phyloP scores from a whole-genome alignment of 2,797 vertebrate species.

The Channa striata region DNA sequence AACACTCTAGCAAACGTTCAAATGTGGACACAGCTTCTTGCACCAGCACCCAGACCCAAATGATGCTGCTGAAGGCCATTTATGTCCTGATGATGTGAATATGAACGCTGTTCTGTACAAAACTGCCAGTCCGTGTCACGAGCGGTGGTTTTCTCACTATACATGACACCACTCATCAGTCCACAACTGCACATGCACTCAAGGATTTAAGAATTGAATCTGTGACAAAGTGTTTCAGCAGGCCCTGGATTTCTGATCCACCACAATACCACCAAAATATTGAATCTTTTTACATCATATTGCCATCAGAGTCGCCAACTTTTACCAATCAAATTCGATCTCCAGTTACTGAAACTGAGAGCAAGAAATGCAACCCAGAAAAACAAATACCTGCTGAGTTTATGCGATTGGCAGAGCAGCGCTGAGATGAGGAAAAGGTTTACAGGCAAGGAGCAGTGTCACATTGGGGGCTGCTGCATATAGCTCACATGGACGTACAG shows the following conservation, averaged over 20 bases:
- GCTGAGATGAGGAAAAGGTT: slow-evolving; percentile 63
- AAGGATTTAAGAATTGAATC: background rate
- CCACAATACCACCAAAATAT: background rate
- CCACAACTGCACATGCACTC: too few species aligned
- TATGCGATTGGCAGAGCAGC: slow-evolving; percentile 14
- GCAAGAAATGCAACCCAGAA: slow-evolving; percentile 12
- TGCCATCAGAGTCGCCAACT: background rate
- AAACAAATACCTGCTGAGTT: slow-evolving; percentile 22
- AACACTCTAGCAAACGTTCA: too few species aligned
- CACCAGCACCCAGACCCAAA: too few species aligned
- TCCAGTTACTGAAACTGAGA: slow-evolving; percentile 1
- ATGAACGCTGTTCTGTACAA: too few species aligned
- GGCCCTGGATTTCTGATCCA: background rate
- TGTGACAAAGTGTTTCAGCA: background rate
- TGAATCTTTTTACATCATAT: background rate
- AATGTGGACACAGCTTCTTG: too few species aligned
- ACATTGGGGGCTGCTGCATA: slow-evolving; percentile 55
- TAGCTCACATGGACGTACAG: slow-evolving; percentile 54
- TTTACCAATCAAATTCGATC: background rate
- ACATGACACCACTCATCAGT: too few species aligned
- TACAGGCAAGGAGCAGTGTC: slow-evolving; percentile 60
- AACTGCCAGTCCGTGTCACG: too few species aligned
- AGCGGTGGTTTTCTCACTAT: too few species aligned
- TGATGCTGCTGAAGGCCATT: too few species aligned
- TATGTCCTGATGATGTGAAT: too few species aligned